These are phyloP conservation scores for Echinometra lucunter DNA, from an alignment of 53 echinoderm and acorn worm genomes.

Conservation along the genomic window DNA sequence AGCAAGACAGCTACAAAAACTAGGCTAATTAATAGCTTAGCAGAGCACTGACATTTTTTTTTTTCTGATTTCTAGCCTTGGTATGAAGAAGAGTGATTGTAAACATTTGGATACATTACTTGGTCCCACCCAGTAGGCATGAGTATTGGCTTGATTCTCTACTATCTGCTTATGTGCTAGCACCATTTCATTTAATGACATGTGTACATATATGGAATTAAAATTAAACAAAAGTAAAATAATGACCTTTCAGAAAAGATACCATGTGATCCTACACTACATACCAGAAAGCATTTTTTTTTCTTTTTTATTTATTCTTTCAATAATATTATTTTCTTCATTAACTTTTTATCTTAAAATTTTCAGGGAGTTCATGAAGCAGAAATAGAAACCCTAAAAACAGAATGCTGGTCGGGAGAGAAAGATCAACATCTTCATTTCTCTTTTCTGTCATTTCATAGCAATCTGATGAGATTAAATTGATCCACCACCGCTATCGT, in stretches of 20 bases:
- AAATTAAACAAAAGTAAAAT: not conserved
- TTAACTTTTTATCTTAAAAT: too few species aligned
- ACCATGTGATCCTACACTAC: not conserved
- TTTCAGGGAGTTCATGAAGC: not conserved
- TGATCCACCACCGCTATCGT: not conserved
- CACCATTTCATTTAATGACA: not conserved
- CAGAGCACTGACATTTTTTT: not conserved
- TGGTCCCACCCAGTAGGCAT: not conserved
- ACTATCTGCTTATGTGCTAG: too few species aligned
- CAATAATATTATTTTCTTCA: too few species aligned
- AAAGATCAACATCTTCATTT: not conserved
- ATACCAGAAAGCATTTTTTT: too few species aligned
- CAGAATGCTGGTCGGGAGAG: not conserved
- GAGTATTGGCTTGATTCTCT: not conserved
- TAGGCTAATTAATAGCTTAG: constrained; percentile 45
- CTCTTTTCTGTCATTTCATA: not conserved
- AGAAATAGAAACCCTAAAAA: not conserved
- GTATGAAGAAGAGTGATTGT: not conserved
- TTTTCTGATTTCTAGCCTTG: not conserved
- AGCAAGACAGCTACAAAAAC: not conserved
- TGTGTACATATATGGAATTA: not conserved
- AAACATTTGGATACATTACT: not conserved
- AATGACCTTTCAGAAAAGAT: too few species aligned
- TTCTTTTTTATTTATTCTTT: too few species aligned
- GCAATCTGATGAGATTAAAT: not conserved